These are phyloP conservation scores for Achatina immaculata DNA, from an alignment of 1,140 invertebrate species.

Conservation along the genomic window DNA sequence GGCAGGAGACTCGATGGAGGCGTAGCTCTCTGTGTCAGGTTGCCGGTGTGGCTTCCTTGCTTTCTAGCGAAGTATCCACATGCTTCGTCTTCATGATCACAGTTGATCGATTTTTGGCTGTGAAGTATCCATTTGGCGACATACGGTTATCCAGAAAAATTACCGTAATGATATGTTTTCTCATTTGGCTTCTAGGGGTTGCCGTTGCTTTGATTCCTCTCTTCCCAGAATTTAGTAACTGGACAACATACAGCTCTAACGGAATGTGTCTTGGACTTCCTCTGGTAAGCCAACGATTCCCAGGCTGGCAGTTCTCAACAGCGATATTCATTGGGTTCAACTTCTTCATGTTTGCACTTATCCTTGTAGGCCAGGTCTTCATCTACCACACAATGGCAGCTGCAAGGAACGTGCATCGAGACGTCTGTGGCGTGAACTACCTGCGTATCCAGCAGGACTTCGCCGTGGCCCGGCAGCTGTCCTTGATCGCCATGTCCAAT, in stretches of 20 bases:
- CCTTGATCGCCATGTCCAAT: slow-evolving; percentile 45
- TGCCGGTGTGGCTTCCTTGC: slow-evolving; percentile 52
- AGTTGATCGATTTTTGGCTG: slow-evolving; percentile 51
- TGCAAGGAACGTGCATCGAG: background rate
- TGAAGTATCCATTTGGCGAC: slow-evolving; percentile 51
- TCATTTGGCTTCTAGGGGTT: slow-evolving; percentile 41
- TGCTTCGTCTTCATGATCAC: slow-evolving; percentile 56
- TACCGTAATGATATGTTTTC: slow-evolving; percentile 16
- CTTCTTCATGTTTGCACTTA: slow-evolving; percentile 44
- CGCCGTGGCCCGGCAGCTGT: slow-evolving; percentile 42
- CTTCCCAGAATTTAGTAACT: background rate
- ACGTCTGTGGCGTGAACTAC: background rate
- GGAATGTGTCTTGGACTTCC: slow-evolving; percentile 53
- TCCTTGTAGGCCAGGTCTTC: slow-evolving; percentile 44
- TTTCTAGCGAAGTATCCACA: slow-evolving; percentile 56
- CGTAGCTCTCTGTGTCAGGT: slow-evolving; percentile 46
- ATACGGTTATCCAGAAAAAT: slow-evolving; percentile 24
- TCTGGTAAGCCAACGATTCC: slow-evolving; percentile 27
- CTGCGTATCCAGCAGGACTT: slow-evolving; percentile 35
- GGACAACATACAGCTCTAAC: slow-evolving; percentile 37
- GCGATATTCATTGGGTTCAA: slow-evolving; percentile 49
- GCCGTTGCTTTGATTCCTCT: slow-evolving; percentile 44
- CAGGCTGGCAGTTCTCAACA: slow-evolving; percentile 48
- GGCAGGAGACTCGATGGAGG: slow-evolving; percentile 50
- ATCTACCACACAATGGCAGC: slow-evolving; percentile 42